Evolutionary conservation across 2,113 vertebrate genomes (phyloP).

Genomic region (Ahaetulla prasina): DNA sequence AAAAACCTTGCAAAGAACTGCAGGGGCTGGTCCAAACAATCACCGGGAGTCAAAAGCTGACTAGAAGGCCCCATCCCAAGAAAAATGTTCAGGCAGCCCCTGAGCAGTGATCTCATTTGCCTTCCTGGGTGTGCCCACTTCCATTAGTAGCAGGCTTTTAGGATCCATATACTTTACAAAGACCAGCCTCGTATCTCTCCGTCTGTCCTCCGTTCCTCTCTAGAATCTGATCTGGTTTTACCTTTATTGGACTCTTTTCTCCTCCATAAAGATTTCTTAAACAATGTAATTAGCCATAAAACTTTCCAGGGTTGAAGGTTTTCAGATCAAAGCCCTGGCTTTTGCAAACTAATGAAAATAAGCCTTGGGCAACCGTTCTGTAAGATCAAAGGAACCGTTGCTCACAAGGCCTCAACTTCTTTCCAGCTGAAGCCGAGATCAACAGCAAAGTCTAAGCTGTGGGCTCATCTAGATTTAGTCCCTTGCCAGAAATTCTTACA

Average conservation of each 20-base stretch:
- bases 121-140: background rate
- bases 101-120: background rate
- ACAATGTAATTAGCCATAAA: background rate
- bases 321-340: slow-evolving; percentile 1
- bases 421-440: background rate
- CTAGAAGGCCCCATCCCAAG: background rate
- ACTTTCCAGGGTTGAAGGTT: background rate
- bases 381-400: background rate
- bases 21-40: background rate
- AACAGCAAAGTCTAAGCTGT: background rate
- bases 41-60: background rate
- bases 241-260: background rate
- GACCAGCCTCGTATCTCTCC: background rate
- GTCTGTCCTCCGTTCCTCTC: background rate
- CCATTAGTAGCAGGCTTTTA: background rate
- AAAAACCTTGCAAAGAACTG: background rate
- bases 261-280: background rate
- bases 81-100: background rate
- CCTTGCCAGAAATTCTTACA: background rate
- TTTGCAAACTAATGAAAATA: slow-evolving; percentile 8
- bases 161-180: background rate
- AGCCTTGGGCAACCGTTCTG: background rate
- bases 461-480: background rate
- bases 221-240: background rate
- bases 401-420: background rate